phyloP scores from a whole-genome alignment of 2,888 invertebrate genomes.

The Eupithecia centaureata region DNA sequence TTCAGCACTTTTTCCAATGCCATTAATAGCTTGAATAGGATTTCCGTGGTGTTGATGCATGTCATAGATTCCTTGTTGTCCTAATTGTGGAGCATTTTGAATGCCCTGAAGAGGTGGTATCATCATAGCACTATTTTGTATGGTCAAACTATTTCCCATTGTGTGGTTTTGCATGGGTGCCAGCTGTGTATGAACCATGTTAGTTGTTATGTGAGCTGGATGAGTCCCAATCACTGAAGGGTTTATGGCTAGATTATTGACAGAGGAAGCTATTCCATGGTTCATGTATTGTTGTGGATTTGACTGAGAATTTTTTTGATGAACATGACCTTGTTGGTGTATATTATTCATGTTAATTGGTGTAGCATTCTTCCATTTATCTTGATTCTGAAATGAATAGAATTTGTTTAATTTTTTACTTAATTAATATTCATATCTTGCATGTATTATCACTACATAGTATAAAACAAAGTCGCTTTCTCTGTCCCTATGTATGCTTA shows the following conservation, averaged over 20 bases:
- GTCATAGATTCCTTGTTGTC: constrained; percentile 81
- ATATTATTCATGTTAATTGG: constrained; percentile 83
- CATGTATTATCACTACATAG: background rate
- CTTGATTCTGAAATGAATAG: constrained; percentile 87
- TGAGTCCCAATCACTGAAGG: constrained; percentile 79
- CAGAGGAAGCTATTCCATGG: constrained; percentile 78
- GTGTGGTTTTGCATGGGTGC: constrained; percentile 80
- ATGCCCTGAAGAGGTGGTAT: constrained; percentile 78
- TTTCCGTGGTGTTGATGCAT: constrained; percentile 78
- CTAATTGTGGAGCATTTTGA: constrained; percentile 80
- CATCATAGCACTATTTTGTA: constrained; percentile 80
- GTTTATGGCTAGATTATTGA: constrained; percentile 77
- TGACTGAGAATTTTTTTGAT: constrained; percentile 78
- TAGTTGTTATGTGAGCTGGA: constrained; percentile 75
- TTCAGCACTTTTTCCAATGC: constrained; percentile 78
- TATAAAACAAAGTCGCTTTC: too few species aligned
- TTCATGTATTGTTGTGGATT: constrained; percentile 81
- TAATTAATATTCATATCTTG: background rate
- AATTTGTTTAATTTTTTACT: background rate
- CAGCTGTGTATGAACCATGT: constrained; percentile 83
- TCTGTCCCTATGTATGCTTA: too few species aligned
- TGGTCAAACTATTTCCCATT: constrained; percentile 71
- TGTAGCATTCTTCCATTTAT: constrained; percentile 93
- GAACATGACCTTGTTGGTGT: constrained; percentile 83
- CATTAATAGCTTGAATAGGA: constrained; percentile 81